A percentile compares a stretch with the other conserved stretches of the same genome.
These are phyloP conservation scores for Micoletzkya japonica DNA, from an alignment of 2,888 invertebrate genomes.

Conservation along the genomic window DNA sequence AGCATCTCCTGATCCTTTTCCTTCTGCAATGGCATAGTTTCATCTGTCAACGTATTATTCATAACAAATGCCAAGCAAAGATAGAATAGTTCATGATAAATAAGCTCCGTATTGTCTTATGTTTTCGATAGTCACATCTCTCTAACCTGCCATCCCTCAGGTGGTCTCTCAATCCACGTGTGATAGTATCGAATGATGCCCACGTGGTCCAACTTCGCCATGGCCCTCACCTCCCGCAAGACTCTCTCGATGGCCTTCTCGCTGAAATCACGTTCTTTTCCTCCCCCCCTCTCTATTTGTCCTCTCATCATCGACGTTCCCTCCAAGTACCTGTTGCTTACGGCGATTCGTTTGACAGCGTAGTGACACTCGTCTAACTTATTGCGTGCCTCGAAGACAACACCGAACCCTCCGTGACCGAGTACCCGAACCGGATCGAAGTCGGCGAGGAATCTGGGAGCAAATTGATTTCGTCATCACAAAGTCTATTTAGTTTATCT, in stretches of 20 bases:
- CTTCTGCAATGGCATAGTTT: too few relatives aligned
- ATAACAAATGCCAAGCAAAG: too few relatives aligned
- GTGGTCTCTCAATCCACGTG: constrained; percentile 92
- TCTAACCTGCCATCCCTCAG: constrained; percentile 83
- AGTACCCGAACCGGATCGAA: constrained; percentile 65
- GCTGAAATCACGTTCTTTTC: constrained; percentile 69
- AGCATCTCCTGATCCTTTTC: too few relatives aligned
- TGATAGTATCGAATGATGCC: constrained; percentile 94
- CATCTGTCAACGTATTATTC: too few relatives aligned
- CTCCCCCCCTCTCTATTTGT: too few relatives aligned
- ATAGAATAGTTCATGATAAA: too few relatives aligned
- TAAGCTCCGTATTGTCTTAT: neutral
- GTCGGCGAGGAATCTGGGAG: constrained; percentile 49
- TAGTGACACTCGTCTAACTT: constrained; percentile 90
- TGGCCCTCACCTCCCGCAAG: constrained; percentile 87
- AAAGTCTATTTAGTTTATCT: neutral
- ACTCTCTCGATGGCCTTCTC: constrained; percentile 82
- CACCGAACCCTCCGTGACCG: constrained; percentile 84
- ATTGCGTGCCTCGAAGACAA: constrained; percentile 91
- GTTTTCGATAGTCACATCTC: constrained; percentile 46
- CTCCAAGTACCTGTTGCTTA: constrained; percentile 72
- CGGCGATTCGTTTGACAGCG: constrained; percentile 88
- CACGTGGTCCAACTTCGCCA: constrained; percentile 90
- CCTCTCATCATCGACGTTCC: too few relatives aligned
- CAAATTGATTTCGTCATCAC: neutral